Evolutionary conservation across 92 coral and sea anemone genomes (phyloP).

Genomic region (Bergia sp.): DNA sequence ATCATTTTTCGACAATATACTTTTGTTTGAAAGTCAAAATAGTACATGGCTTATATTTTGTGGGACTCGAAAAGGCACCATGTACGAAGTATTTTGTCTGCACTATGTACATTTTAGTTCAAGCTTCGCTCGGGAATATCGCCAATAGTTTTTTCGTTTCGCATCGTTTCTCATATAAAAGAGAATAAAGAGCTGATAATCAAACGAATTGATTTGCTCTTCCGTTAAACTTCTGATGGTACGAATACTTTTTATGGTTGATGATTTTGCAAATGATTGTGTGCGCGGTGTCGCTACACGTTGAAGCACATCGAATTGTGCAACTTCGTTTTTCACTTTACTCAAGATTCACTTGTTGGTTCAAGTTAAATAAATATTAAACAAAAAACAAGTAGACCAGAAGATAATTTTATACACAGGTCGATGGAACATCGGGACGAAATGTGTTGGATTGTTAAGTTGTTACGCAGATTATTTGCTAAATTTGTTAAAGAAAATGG

Average conservation of each 20-base stretch:
- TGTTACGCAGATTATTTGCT: not conserved
- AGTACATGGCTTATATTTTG: not conserved
- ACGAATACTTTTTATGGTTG: not conserved
- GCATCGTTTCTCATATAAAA: slow-evolving; percentile 5
- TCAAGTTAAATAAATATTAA: not conserved
- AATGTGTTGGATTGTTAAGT: not conserved
- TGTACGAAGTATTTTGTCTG: not conserved
- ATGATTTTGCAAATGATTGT: not conserved
- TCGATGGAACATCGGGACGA: not conserved
- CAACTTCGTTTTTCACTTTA: slow-evolving; percentile 5
- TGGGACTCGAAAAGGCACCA: not conserved
- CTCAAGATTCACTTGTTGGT: not conserved
- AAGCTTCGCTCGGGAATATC: not conserved
- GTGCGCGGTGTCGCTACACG: not conserved
- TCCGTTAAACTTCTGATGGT: not conserved
- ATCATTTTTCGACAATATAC: not conserved
- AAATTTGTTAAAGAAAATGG: not conserved
- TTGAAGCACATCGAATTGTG: slow-evolving; percentile 26
- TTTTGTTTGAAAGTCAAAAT: not conserved
- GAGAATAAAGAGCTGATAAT: not conserved
- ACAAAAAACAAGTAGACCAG: not conserved
- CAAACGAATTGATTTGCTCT: not conserved
- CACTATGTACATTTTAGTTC: not conserved
- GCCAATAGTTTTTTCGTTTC: not conserved
- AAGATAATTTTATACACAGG: not conserved